These are phyloP conservation scores for Latrodectus elegans DNA, from an alignment of 2,888 invertebrate species.

Conservation along the genomic window DNA sequence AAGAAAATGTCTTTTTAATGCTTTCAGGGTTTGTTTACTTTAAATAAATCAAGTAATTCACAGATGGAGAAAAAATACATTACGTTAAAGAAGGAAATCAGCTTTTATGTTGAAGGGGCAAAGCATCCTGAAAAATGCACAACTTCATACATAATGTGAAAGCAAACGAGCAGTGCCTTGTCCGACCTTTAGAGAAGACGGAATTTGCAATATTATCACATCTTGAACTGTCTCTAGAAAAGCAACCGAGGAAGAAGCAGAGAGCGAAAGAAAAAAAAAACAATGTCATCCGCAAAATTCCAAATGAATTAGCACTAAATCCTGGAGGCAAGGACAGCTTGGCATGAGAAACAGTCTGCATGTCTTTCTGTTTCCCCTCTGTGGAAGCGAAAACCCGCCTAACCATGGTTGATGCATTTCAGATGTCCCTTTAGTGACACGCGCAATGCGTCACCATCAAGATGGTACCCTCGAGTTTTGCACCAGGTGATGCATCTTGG, in stretches of 20 bases:
- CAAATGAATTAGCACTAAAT: conserved; percentile 58
- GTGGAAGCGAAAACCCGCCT: conserved; percentile 21
- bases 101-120: background rate
- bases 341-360: conserved; percentile 38
- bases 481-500: conserved; percentile 50
- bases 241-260: background rate
- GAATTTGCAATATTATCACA: conserved; percentile 53
- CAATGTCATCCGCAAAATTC: too few relatives aligned
- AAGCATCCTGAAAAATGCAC: background rate
- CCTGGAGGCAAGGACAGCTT: conserved; percentile 27
- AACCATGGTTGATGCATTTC: conserved; percentile 63
- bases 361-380: background rate
- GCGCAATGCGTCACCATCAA: conserved; percentile 64
- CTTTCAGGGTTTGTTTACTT: too few relatives aligned
- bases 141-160: conserved; percentile 54
- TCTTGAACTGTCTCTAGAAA: background rate
- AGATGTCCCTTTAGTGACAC: conserved; percentile 49
- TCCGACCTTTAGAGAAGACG: background rate
- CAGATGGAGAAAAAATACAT: too few relatives aligned
- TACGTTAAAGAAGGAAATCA: background rate
- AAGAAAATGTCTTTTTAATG: too few relatives aligned
- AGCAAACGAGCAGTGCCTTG: conserved; percentile 36
- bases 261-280: conserved; percentile 32
- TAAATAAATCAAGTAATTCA: too few relatives aligned
- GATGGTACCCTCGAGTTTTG: conserved; percentile 20